These are phyloP conservation scores for Zaprionus africanus DNA, from an alignment of 1,140 invertebrate genomes.

Conservation along the genomic window DNA sequence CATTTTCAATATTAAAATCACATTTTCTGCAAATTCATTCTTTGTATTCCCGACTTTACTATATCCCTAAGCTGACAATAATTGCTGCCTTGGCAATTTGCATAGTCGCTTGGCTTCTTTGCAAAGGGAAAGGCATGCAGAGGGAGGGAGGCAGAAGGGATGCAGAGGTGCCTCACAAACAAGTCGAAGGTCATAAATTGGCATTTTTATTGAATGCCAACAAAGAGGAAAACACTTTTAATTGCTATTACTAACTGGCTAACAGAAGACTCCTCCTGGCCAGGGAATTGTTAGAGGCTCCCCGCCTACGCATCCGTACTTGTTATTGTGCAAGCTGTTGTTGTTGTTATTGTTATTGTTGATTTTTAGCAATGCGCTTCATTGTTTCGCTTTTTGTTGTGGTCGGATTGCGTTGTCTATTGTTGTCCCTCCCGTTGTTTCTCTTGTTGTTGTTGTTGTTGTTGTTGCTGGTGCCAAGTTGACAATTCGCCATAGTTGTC, in stretches of 20 bases:
- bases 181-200: constrained; percentile 38
- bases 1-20: too few species aligned
- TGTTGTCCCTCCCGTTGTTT: constrained; percentile 31
- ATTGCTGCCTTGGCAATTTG: constrained; percentile 1
- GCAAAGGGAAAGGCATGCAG: background rate
- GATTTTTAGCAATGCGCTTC: constrained; percentile 48
- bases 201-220: constrained; percentile 51
- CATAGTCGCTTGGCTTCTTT: background rate
- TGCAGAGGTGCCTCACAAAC: background rate
- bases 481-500: constrained; percentile 29
- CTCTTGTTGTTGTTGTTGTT: constrained; percentile 21
- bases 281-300: background rate
- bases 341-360: constrained; percentile 55
- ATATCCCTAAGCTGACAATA: background rate
- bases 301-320: constrained; percentile 1
- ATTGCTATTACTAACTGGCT: constrained; percentile 53
- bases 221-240: constrained; percentile 39
- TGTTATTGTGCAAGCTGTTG: constrained; percentile 46
- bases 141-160: background rate
- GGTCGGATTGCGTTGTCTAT: constrained; percentile 42
- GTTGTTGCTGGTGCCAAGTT: constrained; percentile 29
- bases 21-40: background rate
- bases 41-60: too few species aligned
- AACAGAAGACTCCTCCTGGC: constrained; percentile 10
- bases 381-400: constrained; percentile 63